Base-by-base conservation (phyloP, 2,888 invertebrate genomes). In the Neoitamus cyanurus region DNA sequence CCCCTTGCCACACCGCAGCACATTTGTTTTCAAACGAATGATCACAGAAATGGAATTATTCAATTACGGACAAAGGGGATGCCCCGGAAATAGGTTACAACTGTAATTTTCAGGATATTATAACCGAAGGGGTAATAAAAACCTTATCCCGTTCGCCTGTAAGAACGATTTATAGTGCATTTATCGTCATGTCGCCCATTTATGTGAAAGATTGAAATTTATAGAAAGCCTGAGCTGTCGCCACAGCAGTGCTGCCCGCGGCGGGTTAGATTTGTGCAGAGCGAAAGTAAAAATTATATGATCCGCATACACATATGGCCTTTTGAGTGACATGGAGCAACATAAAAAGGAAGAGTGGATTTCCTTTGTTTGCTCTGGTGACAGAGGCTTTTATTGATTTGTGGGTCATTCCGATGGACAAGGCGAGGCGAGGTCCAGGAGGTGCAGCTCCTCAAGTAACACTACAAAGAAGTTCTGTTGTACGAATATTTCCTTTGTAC, bases 21-120 rank as follows among this genome's bases (percentile, higher is more conserved):
- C 58, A 58, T 58, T 58, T 58, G 58, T 58, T 58, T 58, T 58
- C 58, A 25, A 20, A 25, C 58, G 58, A 58, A 58, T 58, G 58
- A 58, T 58, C 58, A 58, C 58, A 58, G 58, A 58, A 58, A 58
- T 58, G 58, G 58, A 58, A 58, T 58, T 58, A 58, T 58, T 58
- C 58, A 58, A 58, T 58, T 58, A 58, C 58, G 6, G 58, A 58
- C 58, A 58, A 58, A 58, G 58, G 58, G 58, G 58, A 58, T 58
- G 58, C 20, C 58, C 58, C 58, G 58, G 58, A 58, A 58, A 58
- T 58, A 58, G 58, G 58, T 58, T 58, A 58, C 15, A n/a, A 25
- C 58, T 58, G 58, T 58, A 58, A 25, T 58, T 58, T 58, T 58
- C 58, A 58, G 25, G 58, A 58, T 58, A 58, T 58, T 58, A 58